Base-by-base conservation (phyloP, 1,140 invertebrate genomes). In the Diuraphis noxia region DNA sequence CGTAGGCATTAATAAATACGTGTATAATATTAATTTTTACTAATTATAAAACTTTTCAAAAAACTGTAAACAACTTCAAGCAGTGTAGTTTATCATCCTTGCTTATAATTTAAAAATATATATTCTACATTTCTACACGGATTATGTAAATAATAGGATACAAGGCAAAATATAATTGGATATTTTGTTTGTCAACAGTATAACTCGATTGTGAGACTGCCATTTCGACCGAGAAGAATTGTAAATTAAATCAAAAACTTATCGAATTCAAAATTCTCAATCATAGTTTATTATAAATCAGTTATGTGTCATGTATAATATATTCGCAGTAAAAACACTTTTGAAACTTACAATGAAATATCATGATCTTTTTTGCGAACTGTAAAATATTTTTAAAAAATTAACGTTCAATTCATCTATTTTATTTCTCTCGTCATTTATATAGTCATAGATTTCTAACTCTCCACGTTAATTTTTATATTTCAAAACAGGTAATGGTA, bases 181-280 rank as follows among this genome's bases (percentile, higher is more conserved):
- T 84, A 84, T 79, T 36, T 72, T 82, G 84, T 86, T 86, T 34
- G n/a, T 86, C 1, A 21, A n/a, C 34, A 52, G 36, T 86, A 34
- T 86, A 86, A 86, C 43, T 52, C 34, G 23, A 86, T 86, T 86
- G 84, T 49, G 30, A 36, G 43, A 52, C 46, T 34, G 13, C 34
- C 84, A 46, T 86, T 52, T 9, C 46, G 84, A 52, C 43, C 9
- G n/a, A 86, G 43, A 86, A 86, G 84, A 52, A 85, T 41, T 72
- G n/a, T 85, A 43, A 85, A 85, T 43, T 85, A 43, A 85, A 86
- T 86, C 84, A 36, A 49, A 49, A 86, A 86, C 84, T 86, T 36
- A 17, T 36, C n/a, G n/a, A 10, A 52, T 38, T 13, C 19, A 86
- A 49, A 49, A 34, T 86, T 86, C 43, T 86, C 49, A 34, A 36